A percentile compares a stretch with the other conserved stretches of the same genome.
phyloP scores from a whole-genome alignment of 1,140 invertebrate species.

The Drosophila willistoni region DNA sequence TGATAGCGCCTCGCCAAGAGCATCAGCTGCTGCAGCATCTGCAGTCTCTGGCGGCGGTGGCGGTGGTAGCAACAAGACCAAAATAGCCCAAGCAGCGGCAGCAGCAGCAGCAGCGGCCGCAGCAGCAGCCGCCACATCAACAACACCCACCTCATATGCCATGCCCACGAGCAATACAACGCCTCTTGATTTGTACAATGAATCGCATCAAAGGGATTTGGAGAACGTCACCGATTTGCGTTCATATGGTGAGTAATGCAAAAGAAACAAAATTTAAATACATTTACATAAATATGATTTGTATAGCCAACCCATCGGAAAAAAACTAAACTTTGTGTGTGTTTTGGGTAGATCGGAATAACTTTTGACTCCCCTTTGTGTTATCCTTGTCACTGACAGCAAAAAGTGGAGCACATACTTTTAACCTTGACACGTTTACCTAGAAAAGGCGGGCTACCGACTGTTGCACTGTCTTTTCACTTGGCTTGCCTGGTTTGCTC shows the following conservation, averaged over 20 bases:
- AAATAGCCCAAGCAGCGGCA: conserved; percentile 15
- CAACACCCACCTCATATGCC: conserved; percentile 38
- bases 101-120: conserved; percentile 41
- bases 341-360: no score
- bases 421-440: conserved; percentile 75
- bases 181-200: conserved; percentile 63
- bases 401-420: conserved; percentile 67
- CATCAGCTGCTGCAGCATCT: conserved; percentile 21
- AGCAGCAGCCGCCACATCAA: conserved; percentile 32
- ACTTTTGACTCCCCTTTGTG: no score
- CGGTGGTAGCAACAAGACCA: conserved; percentile 25
- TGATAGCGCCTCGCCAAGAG: conserved; percentile 21
- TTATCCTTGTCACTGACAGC: neutral
- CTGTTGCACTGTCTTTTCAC: conserved; percentile 31
- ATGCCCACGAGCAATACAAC: conserved; percentile 59
- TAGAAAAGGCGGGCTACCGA: conserved; percentile 33
- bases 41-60: conserved; percentile 26
- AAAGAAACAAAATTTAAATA: neutral
- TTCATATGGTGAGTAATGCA: conserved; percentile 65
- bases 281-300: no score
- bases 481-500: conserved; percentile 1
- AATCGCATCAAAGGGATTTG: conserved; percentile 63
- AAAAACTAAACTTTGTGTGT: no score
- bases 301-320: no score
- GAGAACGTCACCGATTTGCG: conserved; percentile 66